Percentiles rank a stretch among this genome's conserved stretches.
Conservation (phyloP, 1,140 invertebrate species). For the Procambarus clarkii region DNA sequence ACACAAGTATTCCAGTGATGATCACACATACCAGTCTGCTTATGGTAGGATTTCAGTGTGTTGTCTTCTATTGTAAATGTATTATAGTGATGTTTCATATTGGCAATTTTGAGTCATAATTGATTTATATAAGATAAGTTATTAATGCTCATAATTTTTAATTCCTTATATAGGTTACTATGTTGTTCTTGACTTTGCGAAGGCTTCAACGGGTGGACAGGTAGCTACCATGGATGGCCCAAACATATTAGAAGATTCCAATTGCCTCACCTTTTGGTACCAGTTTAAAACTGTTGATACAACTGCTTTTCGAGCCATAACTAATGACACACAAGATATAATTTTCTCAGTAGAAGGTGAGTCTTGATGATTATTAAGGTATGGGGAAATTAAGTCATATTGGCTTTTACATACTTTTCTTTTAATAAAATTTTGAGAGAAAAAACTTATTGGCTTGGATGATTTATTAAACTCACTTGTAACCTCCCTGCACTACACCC, state of each 20-base stretch:
- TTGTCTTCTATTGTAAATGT: background rate
- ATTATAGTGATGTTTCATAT: background rate
- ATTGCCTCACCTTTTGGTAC: conserved; percentile 66
- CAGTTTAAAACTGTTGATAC: conserved; percentile 31
- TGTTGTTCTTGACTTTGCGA: conserved; percentile 55
- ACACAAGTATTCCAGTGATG: background rate
- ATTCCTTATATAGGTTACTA: conserved; percentile 49
- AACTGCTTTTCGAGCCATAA: conserved; percentile 6
- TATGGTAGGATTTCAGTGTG: background rate
- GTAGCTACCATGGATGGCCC: conserved; percentile 39
- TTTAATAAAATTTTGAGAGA: too few species aligned
- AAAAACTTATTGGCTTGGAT: too few species aligned
- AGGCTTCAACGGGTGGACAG: background rate
- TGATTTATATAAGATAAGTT: background rate
- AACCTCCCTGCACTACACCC: too few species aligned
- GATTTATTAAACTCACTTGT: too few species aligned
- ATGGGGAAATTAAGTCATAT: too few species aligned
- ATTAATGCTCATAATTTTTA: background rate
- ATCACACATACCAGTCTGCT: conserved; percentile 8
- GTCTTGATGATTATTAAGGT: background rate
- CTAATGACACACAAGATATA: conserved; percentile 22
- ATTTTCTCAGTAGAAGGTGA: conserved; percentile 36
- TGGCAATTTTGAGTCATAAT: too few species aligned
- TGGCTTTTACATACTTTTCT: too few species aligned
- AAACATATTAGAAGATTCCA: background rate